Base-by-base conservation (phyloP, 2,888 invertebrate species). In the Acanthosepion lycidas region DNA sequence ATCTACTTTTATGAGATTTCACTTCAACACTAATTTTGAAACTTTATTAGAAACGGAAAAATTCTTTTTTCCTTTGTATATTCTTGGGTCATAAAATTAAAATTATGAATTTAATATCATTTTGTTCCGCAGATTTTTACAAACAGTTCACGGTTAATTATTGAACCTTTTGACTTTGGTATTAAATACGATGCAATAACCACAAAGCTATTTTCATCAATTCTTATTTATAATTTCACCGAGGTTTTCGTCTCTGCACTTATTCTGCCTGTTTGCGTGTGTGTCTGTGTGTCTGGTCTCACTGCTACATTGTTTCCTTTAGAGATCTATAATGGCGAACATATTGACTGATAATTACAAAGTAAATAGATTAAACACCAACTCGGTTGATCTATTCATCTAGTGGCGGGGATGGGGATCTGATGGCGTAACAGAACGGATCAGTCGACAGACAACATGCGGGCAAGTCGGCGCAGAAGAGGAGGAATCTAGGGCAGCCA, bases 301-400 rank as follows among this genome's bases (percentile, higher is more conserved):
- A 28, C 8, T 64, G 64, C 64, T 64, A 26, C 26, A 64, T 64
- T 64, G 64, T 64, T 64, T 26, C 64, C 64, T 28, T 23, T 26
- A 64, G 64, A 23, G 64, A 64, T 64, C 64, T 26, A 64, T 64
- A 64, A 64, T 26, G 26, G 64, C 64, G 26, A 64, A 64, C 64
- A 64, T 64, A 64, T 64, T 28, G 64, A 64, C 64, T 64, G 64
- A 26, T 64, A 64, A 64, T 64, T 64, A 64, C 64, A 64, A 64
- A 64, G 64, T 64, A 64, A 64, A 64, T 64, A 64, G 64, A 64
- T 64, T 64, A 64, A 64, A 64, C 64, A 64, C 64, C 64, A 64
- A 26, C 64, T 64, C 28, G 64, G 64, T 28, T 26, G 64, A 64
- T 64, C 64, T 64, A 26, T 64, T 64, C 64, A 8, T 64, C 64